Percentiles rank a stretch among this genome's conserved stretches.
phyloP scores from a whole-genome alignment of 2,888 invertebrate species.

The Rhagonycha lutea region DNA sequence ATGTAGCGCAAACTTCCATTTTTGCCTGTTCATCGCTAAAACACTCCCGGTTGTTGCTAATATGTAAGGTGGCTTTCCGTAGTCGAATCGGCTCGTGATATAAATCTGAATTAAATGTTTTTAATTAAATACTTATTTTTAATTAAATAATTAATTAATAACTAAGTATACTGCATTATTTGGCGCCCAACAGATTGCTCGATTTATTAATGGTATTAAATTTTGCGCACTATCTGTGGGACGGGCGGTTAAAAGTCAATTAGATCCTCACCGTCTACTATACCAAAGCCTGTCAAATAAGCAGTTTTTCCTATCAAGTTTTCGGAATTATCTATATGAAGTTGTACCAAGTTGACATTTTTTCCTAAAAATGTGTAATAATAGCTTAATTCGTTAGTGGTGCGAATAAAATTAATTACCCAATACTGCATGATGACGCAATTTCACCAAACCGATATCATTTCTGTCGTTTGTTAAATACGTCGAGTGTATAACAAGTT shows the following conservation, averaged over 20 bases:
- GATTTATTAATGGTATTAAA: background rate
- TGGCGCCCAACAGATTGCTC: background rate
- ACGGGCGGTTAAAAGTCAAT: background rate
- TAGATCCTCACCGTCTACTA: slow-evolving; percentile 46
- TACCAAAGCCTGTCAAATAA: slow-evolving; percentile 51
- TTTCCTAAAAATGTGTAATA: slow-evolving; percentile 34
- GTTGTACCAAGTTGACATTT: slow-evolving; percentile 43
- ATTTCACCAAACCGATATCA: slow-evolving; percentile 49
- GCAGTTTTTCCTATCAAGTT: slow-evolving; percentile 46
- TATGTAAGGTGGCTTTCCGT: slow-evolving; percentile 47
- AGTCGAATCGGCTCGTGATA: slow-evolving; percentile 46
- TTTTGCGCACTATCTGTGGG: background rate
- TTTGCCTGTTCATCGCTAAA: slow-evolving; percentile 39
- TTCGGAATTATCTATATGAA: slow-evolving; percentile 47
- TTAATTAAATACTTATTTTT: background rate
- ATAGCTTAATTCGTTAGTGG: background rate
- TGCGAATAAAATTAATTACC: slow-evolving; percentile 30
- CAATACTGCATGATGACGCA: slow-evolving; percentile 42
- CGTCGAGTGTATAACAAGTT: slow-evolving; percentile 44
- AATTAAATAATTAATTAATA: background rate
- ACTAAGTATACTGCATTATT: background rate
- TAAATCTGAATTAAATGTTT: slow-evolving; percentile 41
- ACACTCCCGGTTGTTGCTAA: slow-evolving; percentile 46
- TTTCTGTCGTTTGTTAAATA: slow-evolving; percentile 44
- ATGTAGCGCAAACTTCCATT: slow-evolving; percentile 48